Conservation (phyloP, 2,797 vertebrate genomes). For the Paguma larvata region DNA sequence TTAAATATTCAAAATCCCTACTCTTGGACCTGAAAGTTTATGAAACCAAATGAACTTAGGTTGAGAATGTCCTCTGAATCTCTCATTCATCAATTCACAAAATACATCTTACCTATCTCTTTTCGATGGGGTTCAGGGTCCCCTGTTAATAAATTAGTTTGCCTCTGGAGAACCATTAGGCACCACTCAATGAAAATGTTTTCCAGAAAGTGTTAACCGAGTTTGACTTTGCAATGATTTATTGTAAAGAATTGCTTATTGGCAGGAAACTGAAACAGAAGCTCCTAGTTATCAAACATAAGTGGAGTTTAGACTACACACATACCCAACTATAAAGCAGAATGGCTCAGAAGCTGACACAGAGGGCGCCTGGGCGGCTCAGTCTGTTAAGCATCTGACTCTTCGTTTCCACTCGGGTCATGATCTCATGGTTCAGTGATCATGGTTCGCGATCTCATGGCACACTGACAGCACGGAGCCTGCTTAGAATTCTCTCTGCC, state of each 20-base stretch:
- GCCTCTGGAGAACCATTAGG: neutral
- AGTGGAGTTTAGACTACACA: neutral
- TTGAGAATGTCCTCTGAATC: neutral
- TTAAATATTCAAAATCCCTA: neutral
- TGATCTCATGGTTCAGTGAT: no score
- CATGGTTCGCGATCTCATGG: no score
- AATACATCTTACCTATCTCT: neutral
- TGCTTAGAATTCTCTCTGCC: no score
- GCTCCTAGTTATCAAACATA: constrained; percentile 10
- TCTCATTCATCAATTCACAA: neutral
- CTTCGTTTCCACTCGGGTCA: no score
- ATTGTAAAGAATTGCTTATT: neutral
- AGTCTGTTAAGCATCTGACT: no score
- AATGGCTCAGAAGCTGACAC: neutral
- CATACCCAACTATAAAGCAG: neutral
- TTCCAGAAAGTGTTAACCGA: constrained; percentile 24
- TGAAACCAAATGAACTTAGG: neutral
- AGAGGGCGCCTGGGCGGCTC: no score
- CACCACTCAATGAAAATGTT: neutral
- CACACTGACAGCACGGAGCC: no score
- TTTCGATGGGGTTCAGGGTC: neutral
- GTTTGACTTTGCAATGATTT: neutral
- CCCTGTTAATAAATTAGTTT: neutral
- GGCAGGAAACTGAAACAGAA: neutral
- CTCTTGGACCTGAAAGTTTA: neutral